These are phyloP conservation scores for Palaemon carinicauda DNA, from an alignment of 1,140 invertebrate species.

Conservation along the genomic window DNA sequence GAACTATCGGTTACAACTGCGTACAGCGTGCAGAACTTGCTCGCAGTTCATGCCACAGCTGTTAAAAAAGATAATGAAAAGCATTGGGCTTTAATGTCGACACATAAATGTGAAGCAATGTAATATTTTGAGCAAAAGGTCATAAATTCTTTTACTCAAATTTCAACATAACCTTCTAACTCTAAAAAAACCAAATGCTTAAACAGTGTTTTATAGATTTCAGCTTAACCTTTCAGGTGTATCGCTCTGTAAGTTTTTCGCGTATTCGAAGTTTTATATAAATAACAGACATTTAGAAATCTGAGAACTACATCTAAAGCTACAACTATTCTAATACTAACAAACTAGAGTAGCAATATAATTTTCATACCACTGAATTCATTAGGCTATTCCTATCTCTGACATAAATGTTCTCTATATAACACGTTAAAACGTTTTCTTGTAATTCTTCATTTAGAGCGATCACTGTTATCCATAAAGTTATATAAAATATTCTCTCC, in stretches of 20 bases:
- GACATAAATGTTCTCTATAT: slow-evolving; percentile 15
- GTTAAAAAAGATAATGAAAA: too few relatives aligned
- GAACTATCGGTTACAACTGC: too few relatives aligned
- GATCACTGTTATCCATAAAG: background rate
- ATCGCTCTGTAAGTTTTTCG: background rate
- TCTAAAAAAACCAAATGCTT: too few relatives aligned
- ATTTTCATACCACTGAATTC: background rate
- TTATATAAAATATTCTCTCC: too few relatives aligned
- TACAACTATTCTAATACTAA: background rate
- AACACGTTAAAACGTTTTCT: background rate
- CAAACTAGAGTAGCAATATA: background rate
- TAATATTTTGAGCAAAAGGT: too few relatives aligned
- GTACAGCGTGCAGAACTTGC: too few relatives aligned
- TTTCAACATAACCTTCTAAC: too few relatives aligned
- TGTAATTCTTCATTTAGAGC: background rate
- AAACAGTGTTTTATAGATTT: background rate
- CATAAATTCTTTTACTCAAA: too few relatives aligned
- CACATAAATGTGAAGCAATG: too few relatives aligned
- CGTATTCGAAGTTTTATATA: slow-evolving; percentile 5
- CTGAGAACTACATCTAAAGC: slow-evolving; percentile 1
- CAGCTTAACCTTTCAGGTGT: background rate
- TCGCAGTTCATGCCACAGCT: too few relatives aligned
- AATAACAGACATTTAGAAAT: slow-evolving; percentile 23
- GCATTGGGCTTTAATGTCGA: too few relatives aligned
- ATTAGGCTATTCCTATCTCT: background rate